Conservation (phyloP, 2,888 invertebrate genomes). For the Meandrusa payeni region DNA sequence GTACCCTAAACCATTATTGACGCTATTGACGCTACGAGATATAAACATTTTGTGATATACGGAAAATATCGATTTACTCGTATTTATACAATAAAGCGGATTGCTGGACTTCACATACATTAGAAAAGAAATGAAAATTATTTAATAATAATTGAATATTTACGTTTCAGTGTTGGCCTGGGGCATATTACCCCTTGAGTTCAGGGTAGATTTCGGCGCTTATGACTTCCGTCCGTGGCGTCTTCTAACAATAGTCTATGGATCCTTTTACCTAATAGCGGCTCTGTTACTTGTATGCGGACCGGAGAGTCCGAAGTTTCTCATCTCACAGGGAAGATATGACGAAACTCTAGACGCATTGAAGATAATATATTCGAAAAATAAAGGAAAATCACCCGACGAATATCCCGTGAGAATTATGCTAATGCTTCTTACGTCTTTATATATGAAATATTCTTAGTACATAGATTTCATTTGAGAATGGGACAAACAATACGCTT, state of each 20-base stretch:
- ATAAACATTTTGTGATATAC: too few species aligned
- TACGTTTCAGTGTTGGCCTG: slow-evolving; percentile 81
- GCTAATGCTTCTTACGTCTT: too few species aligned
- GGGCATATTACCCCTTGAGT: slow-evolving; percentile 82
- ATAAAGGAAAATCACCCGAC: slow-evolving; percentile 54
- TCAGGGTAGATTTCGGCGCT: slow-evolving; percentile 63
- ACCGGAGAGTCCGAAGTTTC: slow-evolving; percentile 91
- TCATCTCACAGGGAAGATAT: slow-evolving; percentile 82
- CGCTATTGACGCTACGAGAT: too few species aligned
- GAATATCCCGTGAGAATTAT: slow-evolving; percentile 70
- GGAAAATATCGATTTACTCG: too few species aligned
- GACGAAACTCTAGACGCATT: slow-evolving; percentile 83
- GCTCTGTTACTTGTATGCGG: slow-evolving; percentile 77
- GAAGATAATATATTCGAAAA: slow-evolving; percentile 78
- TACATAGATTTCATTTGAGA: too few species aligned
- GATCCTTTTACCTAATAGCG: slow-evolving; percentile 79
- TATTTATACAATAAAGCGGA: too few species aligned
- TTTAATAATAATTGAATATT: too few species aligned
- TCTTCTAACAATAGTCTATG: slow-evolving; percentile 83
- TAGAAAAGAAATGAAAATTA: not conserved
- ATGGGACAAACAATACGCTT: too few species aligned
- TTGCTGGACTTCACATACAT: too few species aligned
- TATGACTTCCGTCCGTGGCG: slow-evolving; percentile 87
- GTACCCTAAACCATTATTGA: too few species aligned
- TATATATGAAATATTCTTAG: too few species aligned